Conservation (phyloP, 2,113 vertebrate species). For the Muscicapa adusta region DNA sequence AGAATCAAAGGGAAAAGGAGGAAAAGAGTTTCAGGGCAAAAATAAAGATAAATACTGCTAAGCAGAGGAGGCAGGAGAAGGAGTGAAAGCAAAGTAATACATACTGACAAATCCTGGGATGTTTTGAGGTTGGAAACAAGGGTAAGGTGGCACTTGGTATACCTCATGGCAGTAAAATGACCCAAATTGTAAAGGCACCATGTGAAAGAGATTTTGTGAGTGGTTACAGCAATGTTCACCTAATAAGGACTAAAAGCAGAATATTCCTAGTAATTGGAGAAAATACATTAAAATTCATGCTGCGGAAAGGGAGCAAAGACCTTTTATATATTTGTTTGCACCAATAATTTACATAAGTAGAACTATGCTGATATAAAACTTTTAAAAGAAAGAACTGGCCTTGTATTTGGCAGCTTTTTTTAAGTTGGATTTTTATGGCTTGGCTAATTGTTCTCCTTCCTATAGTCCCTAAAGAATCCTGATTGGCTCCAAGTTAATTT, state of each 20-base stretch:
- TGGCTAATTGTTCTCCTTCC: not conserved
- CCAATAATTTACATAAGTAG: not conserved
- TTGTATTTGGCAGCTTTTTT: not conserved
- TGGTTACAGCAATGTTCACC: not conserved
- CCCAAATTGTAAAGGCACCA: not conserved
- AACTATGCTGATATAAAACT: not conserved
- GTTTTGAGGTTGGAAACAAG: not conserved
- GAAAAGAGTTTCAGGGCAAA: not conserved
- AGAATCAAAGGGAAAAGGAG: not conserved
- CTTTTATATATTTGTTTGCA: not conserved
- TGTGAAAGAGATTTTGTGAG: not conserved
- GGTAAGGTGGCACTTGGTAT: not conserved
- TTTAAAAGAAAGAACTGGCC: not conserved
- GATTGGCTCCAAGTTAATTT: conserved; percentile 14
- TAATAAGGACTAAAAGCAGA: not conserved
- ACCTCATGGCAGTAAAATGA: not conserved
- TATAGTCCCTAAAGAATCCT: not conserved
- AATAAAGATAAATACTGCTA: not conserved
- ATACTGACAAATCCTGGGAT: not conserved
- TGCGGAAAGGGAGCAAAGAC: not conserved
- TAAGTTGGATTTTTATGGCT: not conserved
- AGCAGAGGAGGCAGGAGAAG: not conserved
- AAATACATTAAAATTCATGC: not conserved
- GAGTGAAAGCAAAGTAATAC: not conserved
- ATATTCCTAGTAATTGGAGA: not conserved